Conservation (phyloP, 2,797 vertebrate species). For the Cottoperca gobio region DNA sequence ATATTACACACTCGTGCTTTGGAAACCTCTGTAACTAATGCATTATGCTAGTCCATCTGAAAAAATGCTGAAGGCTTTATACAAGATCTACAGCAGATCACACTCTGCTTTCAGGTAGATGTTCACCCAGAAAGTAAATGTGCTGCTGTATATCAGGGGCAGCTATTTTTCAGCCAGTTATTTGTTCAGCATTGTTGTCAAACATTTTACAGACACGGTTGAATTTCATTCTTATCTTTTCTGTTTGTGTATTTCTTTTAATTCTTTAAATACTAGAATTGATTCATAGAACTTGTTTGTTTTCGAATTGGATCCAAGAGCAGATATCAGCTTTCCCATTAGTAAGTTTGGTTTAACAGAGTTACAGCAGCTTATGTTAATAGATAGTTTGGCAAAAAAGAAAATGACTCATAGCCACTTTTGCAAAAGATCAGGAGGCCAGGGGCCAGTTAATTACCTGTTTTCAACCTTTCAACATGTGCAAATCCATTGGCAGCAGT, state of each 20-base stretch:
- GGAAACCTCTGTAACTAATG: conserved; percentile 83
- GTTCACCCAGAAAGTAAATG: conserved; percentile 8
- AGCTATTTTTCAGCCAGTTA: neutral
- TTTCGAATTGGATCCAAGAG: neutral
- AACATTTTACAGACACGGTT: neutral
- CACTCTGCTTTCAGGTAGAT: conserved; percentile 51
- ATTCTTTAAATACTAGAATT: neutral
- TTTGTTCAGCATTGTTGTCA: neutral
- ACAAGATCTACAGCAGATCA: conserved; percentile 57
- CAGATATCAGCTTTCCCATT: neutral
- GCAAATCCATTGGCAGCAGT: too few relatives aligned
- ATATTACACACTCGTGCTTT: conserved; percentile 84
- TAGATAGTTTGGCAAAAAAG: neutral
- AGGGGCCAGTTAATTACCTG: too few relatives aligned
- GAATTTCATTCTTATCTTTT: neutral
- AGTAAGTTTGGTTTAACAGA: neutral
- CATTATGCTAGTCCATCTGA: conserved; percentile 76
- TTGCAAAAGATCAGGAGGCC: too few relatives aligned
- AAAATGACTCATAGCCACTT: neutral
- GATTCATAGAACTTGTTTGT: neutral
- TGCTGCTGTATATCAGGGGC: neutral
- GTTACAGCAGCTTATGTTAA: neutral
- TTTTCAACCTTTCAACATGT: too few relatives aligned
- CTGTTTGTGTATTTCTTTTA: neutral
- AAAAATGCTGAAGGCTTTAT: conserved; percentile 73